phyloP scores from a whole-genome alignment of 2,113 vertebrate species.

The Pycnonotus jocosus region DNA sequence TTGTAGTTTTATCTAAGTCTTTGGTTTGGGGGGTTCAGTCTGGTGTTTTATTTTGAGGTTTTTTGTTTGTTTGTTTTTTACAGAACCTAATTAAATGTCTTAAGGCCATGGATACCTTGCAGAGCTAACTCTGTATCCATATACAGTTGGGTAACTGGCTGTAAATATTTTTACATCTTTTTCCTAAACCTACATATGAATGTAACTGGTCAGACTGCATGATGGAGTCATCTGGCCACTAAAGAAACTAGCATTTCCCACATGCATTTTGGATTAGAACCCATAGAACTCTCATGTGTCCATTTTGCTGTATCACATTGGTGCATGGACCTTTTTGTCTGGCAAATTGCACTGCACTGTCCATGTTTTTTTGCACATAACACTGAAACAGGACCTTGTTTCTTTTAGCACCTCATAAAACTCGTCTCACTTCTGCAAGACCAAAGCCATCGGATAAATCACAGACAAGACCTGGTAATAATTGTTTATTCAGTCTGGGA shows the following conservation, averaged over 20 bases:
- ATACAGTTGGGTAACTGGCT: slow-evolving; percentile 56
- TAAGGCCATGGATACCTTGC: slow-evolving; percentile 51
- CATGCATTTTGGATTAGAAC: neutral
- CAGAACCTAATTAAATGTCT: slow-evolving; percentile 57
- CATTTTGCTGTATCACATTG: slow-evolving; percentile 3
- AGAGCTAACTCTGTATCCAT: slow-evolving; percentile 60
- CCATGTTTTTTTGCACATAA: neutral
- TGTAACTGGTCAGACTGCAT: slow-evolving; percentile 38
- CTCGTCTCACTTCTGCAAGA: slow-evolving; percentile 50
- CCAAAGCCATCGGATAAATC: slow-evolving; percentile 48
- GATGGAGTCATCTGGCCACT: slow-evolving; percentile 31
- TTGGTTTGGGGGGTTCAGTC: neutral
- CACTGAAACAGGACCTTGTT: slow-evolving; percentile 12
- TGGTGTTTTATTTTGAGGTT: slow-evolving; percentile 37
- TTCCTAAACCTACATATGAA: slow-evolving; percentile 44
- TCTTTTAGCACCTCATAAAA: slow-evolving; percentile 56
- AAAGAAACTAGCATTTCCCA: slow-evolving; percentile 39
- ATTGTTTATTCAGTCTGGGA: neutral
- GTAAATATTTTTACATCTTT: slow-evolving; percentile 44
- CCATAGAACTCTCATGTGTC: neutral
- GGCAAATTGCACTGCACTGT: neutral
- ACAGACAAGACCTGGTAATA: slow-evolving; percentile 57
- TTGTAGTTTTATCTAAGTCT: neutral
- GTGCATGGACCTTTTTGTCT: slow-evolving; percentile 5
- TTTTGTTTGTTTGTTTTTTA: slow-evolving; percentile 53